These are phyloP conservation scores for Gadus chalcogrammus DNA, from an alignment of 2,113 vertebrate genomes.

Conservation along the genomic window DNA sequence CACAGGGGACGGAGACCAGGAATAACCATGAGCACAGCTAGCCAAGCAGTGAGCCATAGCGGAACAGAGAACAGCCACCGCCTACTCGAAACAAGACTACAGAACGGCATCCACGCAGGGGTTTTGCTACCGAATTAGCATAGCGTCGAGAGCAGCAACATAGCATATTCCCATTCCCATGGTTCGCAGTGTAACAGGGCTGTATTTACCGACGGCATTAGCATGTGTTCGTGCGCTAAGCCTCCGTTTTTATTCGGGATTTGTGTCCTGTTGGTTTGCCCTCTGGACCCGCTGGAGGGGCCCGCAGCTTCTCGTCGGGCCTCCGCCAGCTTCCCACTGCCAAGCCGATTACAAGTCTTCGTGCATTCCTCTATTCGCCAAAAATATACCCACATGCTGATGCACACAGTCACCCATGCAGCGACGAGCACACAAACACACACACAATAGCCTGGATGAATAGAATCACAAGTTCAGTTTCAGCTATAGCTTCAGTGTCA, in stretches of 20 bases:
- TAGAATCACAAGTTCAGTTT: no score
- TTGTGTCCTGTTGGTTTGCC: slow-evolving; percentile 5
- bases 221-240: slow-evolving; percentile 8
- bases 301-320: background rate
- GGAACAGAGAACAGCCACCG: background rate
- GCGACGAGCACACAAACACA: slow-evolving; percentile 5
- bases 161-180: background rate
- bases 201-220: slow-evolving; percentile 15
- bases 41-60: background rate
- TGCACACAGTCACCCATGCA: background rate
- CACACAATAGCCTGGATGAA: no score
- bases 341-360: slow-evolving; percentile 27
- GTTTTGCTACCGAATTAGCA: background rate
- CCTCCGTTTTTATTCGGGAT: slow-evolving; percentile 27
- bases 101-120: slow-evolving; percentile 1
- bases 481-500: no score
- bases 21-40: slow-evolving; percentile 3
- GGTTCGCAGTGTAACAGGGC: no score
- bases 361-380: no score
- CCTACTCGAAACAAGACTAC: background rate
- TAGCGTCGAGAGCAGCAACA: background rate
- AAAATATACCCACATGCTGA: background rate
- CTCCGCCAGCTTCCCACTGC: slow-evolving; percentile 7
- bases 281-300: slow-evolving; percentile 1
- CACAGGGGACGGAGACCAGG: slow-evolving; percentile 21